Percentiles rank a stretch among this genome's conserved stretches.
Conservation (phyloP, 92 coral and sea anemone genomes). For the Montipora capitata region DNA sequence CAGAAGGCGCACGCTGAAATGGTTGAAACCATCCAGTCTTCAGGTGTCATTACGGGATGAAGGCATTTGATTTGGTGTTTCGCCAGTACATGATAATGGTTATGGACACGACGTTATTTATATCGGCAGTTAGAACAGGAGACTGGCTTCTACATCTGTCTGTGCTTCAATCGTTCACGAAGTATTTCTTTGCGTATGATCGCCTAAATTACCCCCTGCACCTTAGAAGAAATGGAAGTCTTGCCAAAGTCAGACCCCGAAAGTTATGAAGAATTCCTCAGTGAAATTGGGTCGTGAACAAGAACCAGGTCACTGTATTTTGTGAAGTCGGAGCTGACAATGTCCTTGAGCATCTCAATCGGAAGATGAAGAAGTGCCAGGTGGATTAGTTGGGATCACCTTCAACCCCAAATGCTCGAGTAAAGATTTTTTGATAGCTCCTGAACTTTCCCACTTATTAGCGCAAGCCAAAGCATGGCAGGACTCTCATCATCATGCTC, state of each 20-base stretch:
- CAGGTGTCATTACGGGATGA: conserved; percentile 6
- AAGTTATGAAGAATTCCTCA: conserved; percentile 63
- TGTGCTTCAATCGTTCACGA: conserved; percentile 62
- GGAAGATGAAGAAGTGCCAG: conserved; percentile 68
- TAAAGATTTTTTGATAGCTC: conserved; percentile 53
- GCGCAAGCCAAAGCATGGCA: no score
- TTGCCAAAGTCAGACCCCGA: conserved; percentile 66
- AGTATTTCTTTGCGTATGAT: conserved; percentile 79
- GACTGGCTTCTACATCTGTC: conserved; percentile 70
- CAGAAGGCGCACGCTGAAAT: conserved; percentile 41
- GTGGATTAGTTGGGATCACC: conserved; percentile 69
- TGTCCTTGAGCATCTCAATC: conserved; percentile 79
- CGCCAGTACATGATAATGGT: conserved; percentile 2
- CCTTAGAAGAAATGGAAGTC: conserved; percentile 69
- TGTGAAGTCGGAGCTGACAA: conserved; percentile 76
- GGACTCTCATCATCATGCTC: no score
- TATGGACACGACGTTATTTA: conserved; percentile 67
- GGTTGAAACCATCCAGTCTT: conserved; percentile 33
- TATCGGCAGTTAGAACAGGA: conserved; percentile 65
- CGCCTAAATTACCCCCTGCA: conserved; percentile 66
- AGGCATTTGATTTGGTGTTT: conserved; percentile 14
- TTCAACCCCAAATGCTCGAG: conserved; percentile 58
- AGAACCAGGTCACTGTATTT: conserved; percentile 63
- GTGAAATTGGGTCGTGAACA: conserved; percentile 81
- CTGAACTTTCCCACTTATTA: no score